Base-by-base conservation (phyloP, 1,140 invertebrate species). In the Tigriopus japonicus region DNA sequence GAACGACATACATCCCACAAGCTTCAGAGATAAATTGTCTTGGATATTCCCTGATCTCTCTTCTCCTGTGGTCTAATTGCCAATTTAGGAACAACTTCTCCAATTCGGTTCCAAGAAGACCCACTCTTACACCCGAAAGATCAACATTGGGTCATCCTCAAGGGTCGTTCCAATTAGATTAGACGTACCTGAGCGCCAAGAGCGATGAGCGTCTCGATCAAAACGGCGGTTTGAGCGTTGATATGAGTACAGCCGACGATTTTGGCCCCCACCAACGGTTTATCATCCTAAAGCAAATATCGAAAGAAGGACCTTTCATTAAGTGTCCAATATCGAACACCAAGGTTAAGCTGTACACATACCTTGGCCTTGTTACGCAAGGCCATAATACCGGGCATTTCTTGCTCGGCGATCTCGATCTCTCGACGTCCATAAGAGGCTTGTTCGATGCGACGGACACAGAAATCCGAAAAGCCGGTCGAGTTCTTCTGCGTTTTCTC, bases 241-340 rank as follows among this genome's bases (percentile, higher is more conserved):
- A 98, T 94, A 73, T 97, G 93, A 53, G 91, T 96, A 72, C 93
- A 98, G 13, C 90, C 91, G 45, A 96, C 88, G 63, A 98, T 91
- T 77, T 89, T 92, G 43, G 92, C 93, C 69, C 91, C 88, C 71
- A 87, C 88, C 60, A 98, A 71, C 0, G 93, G 91, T 73, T 93
- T 94, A 68, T 97, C 92, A 56, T 89, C 87, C 45, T 82, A 6
- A 6, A 21, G 45, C 2, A 49, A 17, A 21, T 21, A 49, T 49
- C 45, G 21, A 21, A 35, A 35, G 28, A 35, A 35, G 28, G 28
- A 35, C 28, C 3, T 9, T 9, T 35, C 28, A 35, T 35, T 35
- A 35, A 49, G 3, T 49, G 45, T 21, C n/a, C 21, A 21, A 49
- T 17, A 49, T 17, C 45, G n/a, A 49, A 49, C 21, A 15, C n/a